Base-by-base conservation (phyloP, 2,888 invertebrate genomes). In the Aphodius granarius region DNA sequence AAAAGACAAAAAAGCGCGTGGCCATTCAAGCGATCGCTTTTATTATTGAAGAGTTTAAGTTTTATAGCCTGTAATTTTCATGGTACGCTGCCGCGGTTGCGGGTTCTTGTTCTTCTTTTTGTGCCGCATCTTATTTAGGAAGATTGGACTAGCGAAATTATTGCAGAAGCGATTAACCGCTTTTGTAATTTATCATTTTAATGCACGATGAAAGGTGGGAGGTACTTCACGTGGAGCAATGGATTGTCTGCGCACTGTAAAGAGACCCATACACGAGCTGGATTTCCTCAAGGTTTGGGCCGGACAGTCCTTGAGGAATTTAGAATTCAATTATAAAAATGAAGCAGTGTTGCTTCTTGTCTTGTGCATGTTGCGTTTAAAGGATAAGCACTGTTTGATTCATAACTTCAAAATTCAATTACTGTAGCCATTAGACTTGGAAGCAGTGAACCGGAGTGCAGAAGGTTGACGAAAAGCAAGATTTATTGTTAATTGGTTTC, bases 401-500 rank as follows among this genome's bases (percentile, higher is more conserved):
- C 43, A 13, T 43, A 43, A 43, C 43, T 43, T 43, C 43, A 43
- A 43, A 43, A 43, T 1, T 43, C 43, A 43, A 43, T 43, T 43
- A 43, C 43, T 43, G 43, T 6, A 1, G 43, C 43, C 43, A 43
- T 43, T 13, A 13, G 43, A 43, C 13, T 43, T 13, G 43, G 4
- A 13, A 43, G 43, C 43, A 13, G 43, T 3, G 43, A 43, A 43
- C 43, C 43, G 43, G 6, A 43, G 43, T 43, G 43, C 43, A 9
- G 43, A 13, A 43, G 43, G 43, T 74, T 74, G 74, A 74, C 74
- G 74, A 74, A 74, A 65, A 63, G 64, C 71, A 74, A 74, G 71
- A 74, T 74, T 74, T 74, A 74, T 74, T 74, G 74, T 74, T 74
- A 74, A 74, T 74, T 74, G 74, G 71, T 71, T 74, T 63, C 74